Conservation (phyloP, 2,888 invertebrate species). For the Autographa gamma region DNA sequence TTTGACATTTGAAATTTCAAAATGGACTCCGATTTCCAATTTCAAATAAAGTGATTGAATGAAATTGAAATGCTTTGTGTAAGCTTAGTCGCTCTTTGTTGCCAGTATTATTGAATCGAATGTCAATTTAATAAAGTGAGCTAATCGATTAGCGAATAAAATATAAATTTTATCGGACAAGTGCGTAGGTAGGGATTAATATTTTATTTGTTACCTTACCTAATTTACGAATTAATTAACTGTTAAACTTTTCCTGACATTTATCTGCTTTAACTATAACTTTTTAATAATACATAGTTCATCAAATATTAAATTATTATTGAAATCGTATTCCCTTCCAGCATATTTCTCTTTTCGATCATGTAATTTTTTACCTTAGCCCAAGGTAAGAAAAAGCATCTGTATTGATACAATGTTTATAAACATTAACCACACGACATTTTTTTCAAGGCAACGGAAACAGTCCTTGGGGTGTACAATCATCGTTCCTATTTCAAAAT, state of each 20-base stretch:
- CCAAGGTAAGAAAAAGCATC: too few relatives aligned
- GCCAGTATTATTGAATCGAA: slow-evolving; percentile 19
- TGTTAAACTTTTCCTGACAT: slow-evolving; percentile 18
- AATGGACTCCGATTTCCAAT: slow-evolving; percentile 8
- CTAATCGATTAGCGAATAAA: slow-evolving; percentile 38
- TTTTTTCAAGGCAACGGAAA: slow-evolving; percentile 30
- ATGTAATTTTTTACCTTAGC: too few relatives aligned
- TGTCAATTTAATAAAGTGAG: slow-evolving; percentile 40
- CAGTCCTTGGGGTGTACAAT: slow-evolving; percentile 42
- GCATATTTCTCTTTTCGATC: too few relatives aligned
- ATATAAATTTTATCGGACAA: slow-evolving; percentile 21
- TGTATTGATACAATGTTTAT: not conserved
- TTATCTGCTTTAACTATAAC: not conserved
- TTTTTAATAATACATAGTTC: not conserved
- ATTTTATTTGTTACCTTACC: too few relatives aligned
- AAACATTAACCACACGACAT: not conserved
- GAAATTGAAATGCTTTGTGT: slow-evolving; percentile 17
- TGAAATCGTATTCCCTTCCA: too few relatives aligned
- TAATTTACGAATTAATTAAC: not conserved
- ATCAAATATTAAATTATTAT: too few relatives aligned
- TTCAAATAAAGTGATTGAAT: slow-evolving; percentile 24
- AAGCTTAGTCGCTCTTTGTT: slow-evolving; percentile 24
- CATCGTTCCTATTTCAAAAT: slow-evolving; percentile 51
- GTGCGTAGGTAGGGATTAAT: slow-evolving; percentile 44
- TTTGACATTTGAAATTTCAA: slow-evolving; percentile 14